Base-by-base conservation (phyloP, 2,888 invertebrate genomes). In the Monoplex corrugatus region DNA sequence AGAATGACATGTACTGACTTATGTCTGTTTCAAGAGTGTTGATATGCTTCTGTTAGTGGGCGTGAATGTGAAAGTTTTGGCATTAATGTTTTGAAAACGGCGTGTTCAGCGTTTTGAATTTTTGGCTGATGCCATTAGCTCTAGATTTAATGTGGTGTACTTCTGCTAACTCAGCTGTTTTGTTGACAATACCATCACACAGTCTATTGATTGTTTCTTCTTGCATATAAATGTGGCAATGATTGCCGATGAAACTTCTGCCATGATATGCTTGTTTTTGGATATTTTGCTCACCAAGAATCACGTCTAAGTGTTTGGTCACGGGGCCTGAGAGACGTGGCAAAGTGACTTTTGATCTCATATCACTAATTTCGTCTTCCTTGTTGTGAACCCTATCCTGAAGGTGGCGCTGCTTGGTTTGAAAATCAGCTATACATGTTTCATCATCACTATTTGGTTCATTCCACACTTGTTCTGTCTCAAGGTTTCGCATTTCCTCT, bases 1-100 rank as follows among this genome's bases (percentile, higher is more conserved):
- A 87, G 68, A 72, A 10, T 40, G 28, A 38, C 68, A 87, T 72
- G 72, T 87, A 87, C 13, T 68, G 57, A 19, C 16, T 23, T 13
- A 57, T 23, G 57, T 57, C n/a, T 23, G 28, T 75, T 19, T 75
- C 32, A 75, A 57, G 57, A 57, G 57, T 2, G 57, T 57, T 57
- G 57, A 57, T 57, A 23, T 57, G 13, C 57, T 57, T 57, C 57
- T 2, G 57, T 57, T 19, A 57, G 16, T 0, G 57, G 57, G 13
- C 57, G 13, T 2, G 57, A 19, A 23, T 57, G 57, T 19, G 57
- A 57, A 57, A 57, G n/a, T 2, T 13, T 57, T 57, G 57, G 57
- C 57, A 57, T 57, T 13, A 57, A 57, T 2, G 57, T 13, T 23
- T 57, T n/a, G 57, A 57, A 23, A 13, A 2, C 23, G 23, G 57